These are phyloP conservation scores for Picus viridis DNA, from an alignment of 2,797 vertebrate genomes.

Conservation along the genomic window DNA sequence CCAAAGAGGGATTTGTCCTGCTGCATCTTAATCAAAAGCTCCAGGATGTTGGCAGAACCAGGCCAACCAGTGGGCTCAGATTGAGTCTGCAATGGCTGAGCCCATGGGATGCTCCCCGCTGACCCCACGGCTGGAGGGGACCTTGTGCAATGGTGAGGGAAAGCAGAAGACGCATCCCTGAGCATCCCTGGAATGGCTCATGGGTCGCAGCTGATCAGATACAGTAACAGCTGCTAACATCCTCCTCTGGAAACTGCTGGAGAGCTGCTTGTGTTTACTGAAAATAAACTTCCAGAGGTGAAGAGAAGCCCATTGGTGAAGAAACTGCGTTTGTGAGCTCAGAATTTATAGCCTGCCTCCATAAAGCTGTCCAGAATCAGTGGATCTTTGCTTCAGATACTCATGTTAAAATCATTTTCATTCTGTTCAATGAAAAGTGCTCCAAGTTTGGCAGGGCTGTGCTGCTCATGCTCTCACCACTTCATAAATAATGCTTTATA, in stretches of 20 bases:
- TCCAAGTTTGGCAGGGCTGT: slow-evolving; percentile 61
- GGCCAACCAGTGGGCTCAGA: not conserved
- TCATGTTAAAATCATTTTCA: slow-evolving; percentile 69
- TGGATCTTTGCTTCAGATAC: slow-evolving; percentile 34
- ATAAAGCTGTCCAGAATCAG: slow-evolving; percentile 64
- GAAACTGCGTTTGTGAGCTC: slow-evolving; percentile 37
- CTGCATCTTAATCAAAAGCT: not conserved
- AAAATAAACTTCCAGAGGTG: slow-evolving; percentile 40
- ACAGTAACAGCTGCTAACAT: not conserved
- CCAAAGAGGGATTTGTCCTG: not conserved
- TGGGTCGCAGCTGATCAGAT: not conserved
- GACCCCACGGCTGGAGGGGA: not conserved
- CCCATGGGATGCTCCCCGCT: accelerated
- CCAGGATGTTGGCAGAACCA: accelerated
- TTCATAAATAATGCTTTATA: slow-evolving; percentile 71
- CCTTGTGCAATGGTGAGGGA: not conserved
- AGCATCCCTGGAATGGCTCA: not conserved
- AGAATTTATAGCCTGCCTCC: slow-evolving; percentile 54
- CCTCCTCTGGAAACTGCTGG: not conserved
- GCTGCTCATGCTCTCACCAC: slow-evolving; percentile 68
- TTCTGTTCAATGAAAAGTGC: slow-evolving; percentile 65
- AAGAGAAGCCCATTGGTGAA: slow-evolving; percentile 44
- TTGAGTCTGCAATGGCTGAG: not conserved
- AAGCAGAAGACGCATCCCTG: no score
- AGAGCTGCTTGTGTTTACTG: not conserved